Evolutionary conservation across 2,113 vertebrate genomes (phyloP), one percentile per base, ranked within the genome.

Genomic region (Thunnus thynnus): DNA sequence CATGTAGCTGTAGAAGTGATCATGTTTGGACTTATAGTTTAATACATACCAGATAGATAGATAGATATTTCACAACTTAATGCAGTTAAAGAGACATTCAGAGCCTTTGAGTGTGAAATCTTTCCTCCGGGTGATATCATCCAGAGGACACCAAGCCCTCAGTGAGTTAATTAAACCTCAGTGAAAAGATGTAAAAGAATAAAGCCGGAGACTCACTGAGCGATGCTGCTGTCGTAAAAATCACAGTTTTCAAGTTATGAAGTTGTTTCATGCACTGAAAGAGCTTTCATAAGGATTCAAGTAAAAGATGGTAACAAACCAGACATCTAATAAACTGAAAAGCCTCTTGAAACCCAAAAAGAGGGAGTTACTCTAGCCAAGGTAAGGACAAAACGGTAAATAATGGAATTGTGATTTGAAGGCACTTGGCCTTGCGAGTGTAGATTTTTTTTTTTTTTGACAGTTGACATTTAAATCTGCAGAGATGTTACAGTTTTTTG

Each of bases 151-250:
- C 68, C 0, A 55, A 81, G 79, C 80, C 85, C 83, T 90, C 83
- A 54, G 83, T 80, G 82, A 88, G 84, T 87, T 91, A 90, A 90
- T 93, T 91, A 93, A 88, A 90, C 73, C 73, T 83, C 67, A n/a
- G 60, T 54, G 69, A 82, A 87, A 79, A 84, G 78, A 82, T 80
- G 86, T 85, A 72, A 78, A 76, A 84, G 80, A 84, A 86, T 84
- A 85, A 86, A 88, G 72, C 67, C 56, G 17, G 14, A 54, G 63
- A 22, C 56, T 75, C 71, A 20, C 77, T 5, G 7, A 71, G 71
- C 48, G 41, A 36, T 17, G 54, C 48, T 0, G 67, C 85, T 54
- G 72, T 88, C 9, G 36, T 41, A 41, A 41, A 41, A 69, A 88
- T 89, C 88, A 68, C 77, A 51, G 80, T 89, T 84, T 84, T 73